Conservation (phyloP, 2,797 vertebrate species). For the Iguana delicatissima region DNA sequence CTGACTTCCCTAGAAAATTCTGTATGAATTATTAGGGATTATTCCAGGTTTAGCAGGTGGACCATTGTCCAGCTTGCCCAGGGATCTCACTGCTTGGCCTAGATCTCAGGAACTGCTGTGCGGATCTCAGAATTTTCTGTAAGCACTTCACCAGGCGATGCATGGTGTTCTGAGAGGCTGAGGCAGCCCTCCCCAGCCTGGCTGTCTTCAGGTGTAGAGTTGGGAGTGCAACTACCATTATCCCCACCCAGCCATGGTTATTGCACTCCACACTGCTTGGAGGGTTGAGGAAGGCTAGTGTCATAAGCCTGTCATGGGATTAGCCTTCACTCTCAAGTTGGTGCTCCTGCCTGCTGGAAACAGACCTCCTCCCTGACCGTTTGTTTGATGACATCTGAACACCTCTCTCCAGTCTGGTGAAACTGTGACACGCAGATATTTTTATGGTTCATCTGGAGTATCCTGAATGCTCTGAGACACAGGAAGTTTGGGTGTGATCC, state of each 20-base stretch:
- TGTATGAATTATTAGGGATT: too few relatives aligned
- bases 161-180: not conserved
- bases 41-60: not conserved
- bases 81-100: accelerated
- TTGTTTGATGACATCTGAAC: not conserved
- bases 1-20: not conserved
- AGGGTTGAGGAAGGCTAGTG: not conserved
- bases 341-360: not conserved
- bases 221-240: not conserved
- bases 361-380: not conserved
- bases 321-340: not conserved
- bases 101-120: not conserved
- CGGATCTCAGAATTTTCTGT: not conserved
- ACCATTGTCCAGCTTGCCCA: not conserved
- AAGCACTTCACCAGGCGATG: not conserved
- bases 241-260: too few relatives aligned
- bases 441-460: too few relatives aligned
- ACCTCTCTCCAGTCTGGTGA: too few relatives aligned
- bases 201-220: not conserved
- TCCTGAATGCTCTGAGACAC: not conserved
- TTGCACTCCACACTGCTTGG: too few relatives aligned
- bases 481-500: not conserved
- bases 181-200: too few relatives aligned
- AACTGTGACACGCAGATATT: accelerated
- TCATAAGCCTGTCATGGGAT: not conserved